Percentiles rank a stretch among this genome's conserved stretches.
Conservation (phyloP, 2,113 vertebrate species). For the Macroglossus sobrinus region DNA sequence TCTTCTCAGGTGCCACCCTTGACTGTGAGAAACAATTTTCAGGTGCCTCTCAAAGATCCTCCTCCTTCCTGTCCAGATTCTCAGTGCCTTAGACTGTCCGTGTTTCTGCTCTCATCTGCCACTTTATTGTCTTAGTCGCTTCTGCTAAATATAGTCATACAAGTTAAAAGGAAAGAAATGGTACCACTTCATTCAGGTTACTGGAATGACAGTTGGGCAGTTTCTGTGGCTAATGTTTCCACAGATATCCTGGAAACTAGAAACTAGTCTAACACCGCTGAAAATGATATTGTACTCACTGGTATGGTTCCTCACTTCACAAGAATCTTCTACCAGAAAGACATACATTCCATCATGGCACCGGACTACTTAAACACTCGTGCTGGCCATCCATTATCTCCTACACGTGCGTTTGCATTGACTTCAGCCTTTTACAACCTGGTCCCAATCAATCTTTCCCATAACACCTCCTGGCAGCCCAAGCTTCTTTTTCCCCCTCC, state of each 20-base stretch:
- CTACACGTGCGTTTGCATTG: fast-evolving
- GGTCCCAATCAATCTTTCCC: not conserved
- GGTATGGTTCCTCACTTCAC: not conserved
- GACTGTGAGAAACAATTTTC: slow-evolving; percentile 69
- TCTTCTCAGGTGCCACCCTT: slow-evolving; percentile 61
- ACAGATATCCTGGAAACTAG: not conserved
- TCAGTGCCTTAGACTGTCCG: not conserved
- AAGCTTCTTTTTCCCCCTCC: not conserved
- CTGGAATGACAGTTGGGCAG: not conserved
- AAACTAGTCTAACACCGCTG: not conserved
- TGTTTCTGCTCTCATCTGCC: not conserved
- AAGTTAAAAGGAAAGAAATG: not conserved
- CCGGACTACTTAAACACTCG: not conserved
- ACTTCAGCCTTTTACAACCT: not conserved
- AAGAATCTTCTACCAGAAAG: not conserved
- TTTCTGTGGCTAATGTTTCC: not conserved
- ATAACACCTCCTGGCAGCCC: not conserved
- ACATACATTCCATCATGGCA: not conserved
- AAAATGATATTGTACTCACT: not conserved
- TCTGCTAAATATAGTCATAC: not conserved
- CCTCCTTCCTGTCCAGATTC: not conserved
- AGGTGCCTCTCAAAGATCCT: slow-evolving; percentile 39
- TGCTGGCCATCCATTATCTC: not conserved
- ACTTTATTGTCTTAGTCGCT: not conserved
- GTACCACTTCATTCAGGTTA: not conserved